These are phyloP conservation scores for Synanthedon tipuliformis DNA, from an alignment of 2,888 invertebrate genomes.

Conservation along the genomic window DNA sequence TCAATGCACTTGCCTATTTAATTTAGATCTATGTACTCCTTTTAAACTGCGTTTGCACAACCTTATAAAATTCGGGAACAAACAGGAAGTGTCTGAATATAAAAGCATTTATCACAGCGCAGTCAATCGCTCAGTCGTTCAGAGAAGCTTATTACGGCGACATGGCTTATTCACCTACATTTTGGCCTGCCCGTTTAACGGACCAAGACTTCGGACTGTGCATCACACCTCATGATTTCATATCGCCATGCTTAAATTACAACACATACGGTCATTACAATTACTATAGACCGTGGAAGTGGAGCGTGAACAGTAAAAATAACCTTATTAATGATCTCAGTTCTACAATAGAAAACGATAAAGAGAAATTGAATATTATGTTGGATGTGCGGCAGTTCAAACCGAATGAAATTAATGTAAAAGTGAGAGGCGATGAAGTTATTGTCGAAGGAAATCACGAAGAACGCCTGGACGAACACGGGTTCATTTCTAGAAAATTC, in stretches of 20 bases:
- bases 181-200: conserved; percentile 17
- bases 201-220: conserved; percentile 23
- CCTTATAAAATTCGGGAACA: not conserved
- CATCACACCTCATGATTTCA: conserved; percentile 23
- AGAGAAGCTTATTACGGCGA: conserved; percentile 1
- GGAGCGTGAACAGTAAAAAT: conserved; percentile 12
- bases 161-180: conserved; percentile 20
- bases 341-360: conserved; percentile 25
- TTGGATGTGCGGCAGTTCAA: conserved; percentile 77
- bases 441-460: conserved; percentile 70
- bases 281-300: conserved; percentile 31
- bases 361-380: conserved; percentile 63
- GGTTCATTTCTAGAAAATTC: conserved; percentile 55
- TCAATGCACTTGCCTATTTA: no score
- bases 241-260: conserved; percentile 22
- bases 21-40: no score
- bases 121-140: conserved; percentile 13
- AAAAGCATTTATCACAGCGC: conserved; percentile 24
- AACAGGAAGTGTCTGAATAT: conserved; percentile 21
- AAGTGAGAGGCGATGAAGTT: conserved; percentile 71
- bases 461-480: conserved; percentile 56
- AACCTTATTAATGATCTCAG: conserved; percentile 19
- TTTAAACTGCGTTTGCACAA: not conserved
- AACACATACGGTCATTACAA: conserved; percentile 11
- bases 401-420: conserved; percentile 76